These are phyloP conservation scores for Cavia aperea DNA, from an alignment of 2,113 vertebrate genomes.

Conservation along the genomic window DNA sequence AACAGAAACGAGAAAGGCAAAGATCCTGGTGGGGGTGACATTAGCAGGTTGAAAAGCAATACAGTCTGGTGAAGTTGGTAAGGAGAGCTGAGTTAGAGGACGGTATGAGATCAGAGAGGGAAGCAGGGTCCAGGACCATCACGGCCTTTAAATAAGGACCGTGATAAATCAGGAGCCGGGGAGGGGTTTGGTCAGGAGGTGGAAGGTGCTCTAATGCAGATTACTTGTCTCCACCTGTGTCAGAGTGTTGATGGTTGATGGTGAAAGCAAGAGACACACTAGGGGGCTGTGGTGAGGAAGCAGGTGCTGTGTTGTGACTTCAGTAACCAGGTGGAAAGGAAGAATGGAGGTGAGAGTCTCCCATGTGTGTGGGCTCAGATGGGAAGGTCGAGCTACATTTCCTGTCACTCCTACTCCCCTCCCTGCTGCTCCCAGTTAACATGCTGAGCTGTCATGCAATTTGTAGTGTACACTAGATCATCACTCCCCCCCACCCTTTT, in stretches of 20 bases:
- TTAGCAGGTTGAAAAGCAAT: neutral
- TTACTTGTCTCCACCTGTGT: neutral
- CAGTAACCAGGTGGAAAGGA: neutral
- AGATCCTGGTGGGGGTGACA: neutral
- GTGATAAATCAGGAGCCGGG: neutral
- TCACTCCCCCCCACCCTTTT: neutral
- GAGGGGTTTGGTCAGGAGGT: neutral
- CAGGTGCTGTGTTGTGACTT: neutral
- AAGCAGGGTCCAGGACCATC: neutral
- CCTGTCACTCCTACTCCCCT: neutral
- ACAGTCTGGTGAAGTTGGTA: neutral
- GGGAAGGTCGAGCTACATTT: no score
- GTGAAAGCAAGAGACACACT: neutral
- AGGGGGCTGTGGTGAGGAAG: no score
- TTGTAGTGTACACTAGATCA: no score
- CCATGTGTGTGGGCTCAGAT: accelerated
- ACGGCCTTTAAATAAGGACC: neutral
- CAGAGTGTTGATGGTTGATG: neutral
- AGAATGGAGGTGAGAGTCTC: neutral
- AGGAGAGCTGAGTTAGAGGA: neutral
- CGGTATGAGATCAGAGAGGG: no score
- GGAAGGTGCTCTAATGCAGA: neutral
- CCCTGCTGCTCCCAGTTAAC: neutral
- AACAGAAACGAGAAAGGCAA: no score
- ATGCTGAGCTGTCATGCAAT: no score